Conservation (phyloP, 2,888 invertebrate genomes). For the Loripinus fragilis region DNA sequence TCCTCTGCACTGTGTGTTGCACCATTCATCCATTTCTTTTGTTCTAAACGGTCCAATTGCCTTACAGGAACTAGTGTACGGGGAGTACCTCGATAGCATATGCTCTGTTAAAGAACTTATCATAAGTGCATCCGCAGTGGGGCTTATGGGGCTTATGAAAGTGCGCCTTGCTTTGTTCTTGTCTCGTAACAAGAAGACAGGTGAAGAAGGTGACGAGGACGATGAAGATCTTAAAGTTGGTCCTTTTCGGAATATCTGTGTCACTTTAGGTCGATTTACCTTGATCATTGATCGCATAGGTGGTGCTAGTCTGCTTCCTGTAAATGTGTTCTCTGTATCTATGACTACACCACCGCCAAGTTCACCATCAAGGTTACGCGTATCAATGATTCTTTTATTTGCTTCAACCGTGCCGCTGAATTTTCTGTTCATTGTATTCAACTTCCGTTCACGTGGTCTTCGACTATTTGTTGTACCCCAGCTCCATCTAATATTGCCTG, state of each 20-base stretch:
- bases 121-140: slow-evolving; percentile 3
- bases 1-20: not conserved
- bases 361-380: not conserved
- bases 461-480: not conserved
- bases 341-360: too few relatives aligned
- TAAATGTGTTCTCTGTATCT: too few relatives aligned
- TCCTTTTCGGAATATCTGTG: not conserved
- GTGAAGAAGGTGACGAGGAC: not conserved
- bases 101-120: not conserved
- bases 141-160: slow-evolving; percentile 6
- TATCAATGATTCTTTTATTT: not conserved
- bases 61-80: not conserved
- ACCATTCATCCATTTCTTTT: slow-evolving; percentile 12
- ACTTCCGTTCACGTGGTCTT: not conserved
- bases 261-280: not conserved
- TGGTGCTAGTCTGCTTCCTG: not conserved
- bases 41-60: slow-evolving; percentile 18
- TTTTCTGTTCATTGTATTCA: not conserved
- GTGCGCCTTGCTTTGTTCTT: not conserved
- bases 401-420: not conserved
- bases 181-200: not conserved
- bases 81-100: not conserved
- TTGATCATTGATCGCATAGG: not conserved
- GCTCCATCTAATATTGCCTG: not conserved
- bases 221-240: not conserved